Evolutionary conservation across 2,113 vertebrate species (phyloP).

Genomic region (Dolichallabes microphthalmus): DNA sequence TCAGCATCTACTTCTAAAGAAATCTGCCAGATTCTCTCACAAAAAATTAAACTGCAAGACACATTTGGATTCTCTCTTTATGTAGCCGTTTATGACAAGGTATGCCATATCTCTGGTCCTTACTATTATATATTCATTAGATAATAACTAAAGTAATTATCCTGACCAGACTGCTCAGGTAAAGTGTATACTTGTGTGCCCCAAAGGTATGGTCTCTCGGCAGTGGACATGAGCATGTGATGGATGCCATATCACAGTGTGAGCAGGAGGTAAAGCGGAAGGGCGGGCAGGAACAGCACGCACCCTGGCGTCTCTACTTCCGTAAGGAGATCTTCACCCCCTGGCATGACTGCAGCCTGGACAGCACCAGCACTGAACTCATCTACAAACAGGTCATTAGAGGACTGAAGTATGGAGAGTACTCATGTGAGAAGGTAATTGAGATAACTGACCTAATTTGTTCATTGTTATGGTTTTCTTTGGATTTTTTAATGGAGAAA

Average conservation of each 20-base stretch:
- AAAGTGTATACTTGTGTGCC: not conserved
- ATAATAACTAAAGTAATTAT: not conserved
- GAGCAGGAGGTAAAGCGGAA: conserved; percentile 84
- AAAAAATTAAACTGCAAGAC: conserved; percentile 80
- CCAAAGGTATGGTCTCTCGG: conserved; percentile 89
- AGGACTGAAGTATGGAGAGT: conserved; percentile 86
- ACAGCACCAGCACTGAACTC: conserved; percentile 85
- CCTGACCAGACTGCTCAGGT: not conserved
- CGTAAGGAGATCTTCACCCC: conserved; percentile 95
- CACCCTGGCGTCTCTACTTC: conserved; percentile 90
- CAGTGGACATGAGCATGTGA: conserved; percentile 81
- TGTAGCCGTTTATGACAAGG: conserved; percentile 89
- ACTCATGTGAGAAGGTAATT: conserved; percentile 70
- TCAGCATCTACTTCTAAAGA: conserved; percentile 88
- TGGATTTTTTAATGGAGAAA: not conserved
- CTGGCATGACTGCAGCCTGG: conserved; percentile 85
- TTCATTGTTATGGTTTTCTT: too few relatives aligned
- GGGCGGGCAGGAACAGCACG: conserved; percentile 82
- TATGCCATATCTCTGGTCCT: conserved; percentile 52
- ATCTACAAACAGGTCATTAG: conserved; percentile 89
- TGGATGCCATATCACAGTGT: conserved; percentile 93
- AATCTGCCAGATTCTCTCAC: conserved; percentile 80
- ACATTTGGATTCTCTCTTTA: conserved; percentile 91
- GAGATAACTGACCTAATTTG: not conserved
- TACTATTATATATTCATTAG: not conserved